Evolutionary conservation across 2,888 invertebrate genomes (phyloP).

Genomic region (Thalpophila matura): DNA sequence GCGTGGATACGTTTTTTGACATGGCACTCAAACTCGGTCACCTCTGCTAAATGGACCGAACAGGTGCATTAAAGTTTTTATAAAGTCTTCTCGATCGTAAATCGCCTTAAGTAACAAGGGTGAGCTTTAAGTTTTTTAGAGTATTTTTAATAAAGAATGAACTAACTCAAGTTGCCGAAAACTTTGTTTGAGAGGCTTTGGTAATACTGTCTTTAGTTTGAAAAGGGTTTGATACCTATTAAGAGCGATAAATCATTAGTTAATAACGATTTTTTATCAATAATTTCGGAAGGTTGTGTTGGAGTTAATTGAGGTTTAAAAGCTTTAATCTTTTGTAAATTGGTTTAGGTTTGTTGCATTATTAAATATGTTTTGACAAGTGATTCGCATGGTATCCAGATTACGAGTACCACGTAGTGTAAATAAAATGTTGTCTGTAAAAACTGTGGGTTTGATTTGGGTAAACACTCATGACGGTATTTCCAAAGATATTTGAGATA

Average conservation of each 20-base stretch:
- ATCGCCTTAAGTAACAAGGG: constrained; percentile 86
- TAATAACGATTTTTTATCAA: constrained; percentile 65
- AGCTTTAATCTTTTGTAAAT: constrained; percentile 60
- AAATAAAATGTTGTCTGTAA: too few relatives aligned
- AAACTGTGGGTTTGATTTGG: too few relatives aligned
- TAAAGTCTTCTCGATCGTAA: constrained; percentile 80
- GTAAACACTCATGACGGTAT: too few relatives aligned
- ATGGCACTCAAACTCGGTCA: constrained; percentile 69
- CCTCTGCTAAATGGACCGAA: constrained; percentile 82
- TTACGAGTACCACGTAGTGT: constrained; percentile 13
- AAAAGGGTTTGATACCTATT: constrained; percentile 64
- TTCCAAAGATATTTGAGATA: too few relatives aligned
- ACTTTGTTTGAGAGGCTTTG: constrained; percentile 67
- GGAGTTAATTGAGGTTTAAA: constrained; percentile 62
- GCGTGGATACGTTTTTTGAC: constrained; percentile 56
- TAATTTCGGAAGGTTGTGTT: constrained; percentile 60
- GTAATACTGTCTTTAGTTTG: constrained; percentile 60
- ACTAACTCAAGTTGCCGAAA: constrained; percentile 64
- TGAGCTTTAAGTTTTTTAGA: constrained; percentile 81
- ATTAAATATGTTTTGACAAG: constrained; percentile 48
- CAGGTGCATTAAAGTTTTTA: constrained; percentile 86
- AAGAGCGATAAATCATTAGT: constrained; percentile 67
- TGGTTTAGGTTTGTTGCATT: constrained; percentile 45
- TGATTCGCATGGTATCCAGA: constrained; percentile 24
- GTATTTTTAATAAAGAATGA: constrained; percentile 79